A percentile compares a stretch with the other conserved stretches of the same genome.
phyloP scores from a whole-genome alignment of 2,113 vertebrate species.

The Haemorhous mexicanus region DNA sequence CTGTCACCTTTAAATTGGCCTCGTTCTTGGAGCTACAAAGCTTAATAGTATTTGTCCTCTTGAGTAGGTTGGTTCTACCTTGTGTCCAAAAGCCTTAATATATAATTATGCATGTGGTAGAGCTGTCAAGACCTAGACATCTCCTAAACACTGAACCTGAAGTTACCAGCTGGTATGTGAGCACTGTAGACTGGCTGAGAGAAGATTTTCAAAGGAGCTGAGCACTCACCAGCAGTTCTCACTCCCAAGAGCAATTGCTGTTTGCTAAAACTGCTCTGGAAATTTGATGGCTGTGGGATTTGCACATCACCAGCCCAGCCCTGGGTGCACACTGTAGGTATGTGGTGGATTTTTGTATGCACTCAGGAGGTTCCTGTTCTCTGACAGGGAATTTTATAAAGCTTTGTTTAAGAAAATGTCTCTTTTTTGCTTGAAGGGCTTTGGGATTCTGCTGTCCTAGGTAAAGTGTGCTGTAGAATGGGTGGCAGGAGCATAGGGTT shows the following conservation, averaged over 20 bases:
- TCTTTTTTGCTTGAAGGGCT: neutral
- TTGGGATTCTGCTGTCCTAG: neutral
- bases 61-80: neutral
- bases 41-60: neutral
- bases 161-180: neutral
- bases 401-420: neutral
- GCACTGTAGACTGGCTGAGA: neutral
- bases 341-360: neutral
- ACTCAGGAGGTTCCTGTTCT: neutral
- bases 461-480: neutral
- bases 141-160: neutral
- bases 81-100: neutral
- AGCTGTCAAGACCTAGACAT: neutral
- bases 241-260: neutral
- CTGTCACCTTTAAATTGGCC: neutral
- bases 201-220: neutral
- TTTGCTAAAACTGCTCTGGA: neutral
- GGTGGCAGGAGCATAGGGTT: neutral
- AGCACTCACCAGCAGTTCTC: neutral
- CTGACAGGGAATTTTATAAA: neutral
- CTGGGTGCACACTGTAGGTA: neutral
- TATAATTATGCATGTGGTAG: neutral
- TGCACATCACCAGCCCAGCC: neutral
- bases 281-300: fast-evolving
- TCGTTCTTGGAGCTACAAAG: neutral